Conservation (phyloP, 2,797 vertebrate species). For the Xiphorhynchus erythropygius region DNA sequence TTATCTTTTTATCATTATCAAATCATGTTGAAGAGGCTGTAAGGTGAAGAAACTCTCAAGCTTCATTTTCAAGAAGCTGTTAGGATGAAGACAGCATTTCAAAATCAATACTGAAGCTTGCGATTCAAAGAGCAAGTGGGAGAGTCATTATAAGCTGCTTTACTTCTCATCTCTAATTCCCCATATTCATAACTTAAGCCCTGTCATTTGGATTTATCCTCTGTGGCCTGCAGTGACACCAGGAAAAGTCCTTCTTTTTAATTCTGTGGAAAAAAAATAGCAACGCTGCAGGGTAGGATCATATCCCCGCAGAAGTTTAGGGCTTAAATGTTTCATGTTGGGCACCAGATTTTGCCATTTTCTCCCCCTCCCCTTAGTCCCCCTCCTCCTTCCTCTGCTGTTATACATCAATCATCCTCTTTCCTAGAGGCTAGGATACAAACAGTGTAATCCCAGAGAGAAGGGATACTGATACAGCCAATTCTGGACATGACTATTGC, state of each 20-base stretch:
- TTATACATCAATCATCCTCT: neutral
- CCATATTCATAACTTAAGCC: constrained; percentile 68
- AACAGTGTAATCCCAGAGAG: neutral
- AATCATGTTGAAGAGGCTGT: constrained; percentile 32
- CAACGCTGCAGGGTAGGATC: neutral
- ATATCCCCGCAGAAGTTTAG: neutral
- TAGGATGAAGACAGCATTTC: constrained; percentile 48
- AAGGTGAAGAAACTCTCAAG: constrained; percentile 45
- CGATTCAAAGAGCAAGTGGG: constrained; percentile 38
- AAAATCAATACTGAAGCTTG: constrained; percentile 46
- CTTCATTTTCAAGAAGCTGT: constrained; percentile 30
- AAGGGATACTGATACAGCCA: neutral
- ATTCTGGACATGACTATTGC: neutral
- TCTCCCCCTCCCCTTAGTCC: neutral
- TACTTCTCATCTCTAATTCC: constrained; percentile 69
- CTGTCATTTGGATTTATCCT: constrained; percentile 67
- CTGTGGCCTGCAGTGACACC: constrained; percentile 48
- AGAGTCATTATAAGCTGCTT: constrained; percentile 68
- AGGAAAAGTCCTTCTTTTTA: constrained; percentile 57
- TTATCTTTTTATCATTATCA: constrained; percentile 12
- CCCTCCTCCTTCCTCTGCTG: neutral
- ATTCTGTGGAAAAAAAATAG: neutral
- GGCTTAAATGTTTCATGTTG: neutral
- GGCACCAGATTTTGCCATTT: neutral
- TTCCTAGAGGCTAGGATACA: neutral